Base-by-base conservation (phyloP, 1,140 invertebrate genomes). In the Sarcophaga bullata region DNA sequence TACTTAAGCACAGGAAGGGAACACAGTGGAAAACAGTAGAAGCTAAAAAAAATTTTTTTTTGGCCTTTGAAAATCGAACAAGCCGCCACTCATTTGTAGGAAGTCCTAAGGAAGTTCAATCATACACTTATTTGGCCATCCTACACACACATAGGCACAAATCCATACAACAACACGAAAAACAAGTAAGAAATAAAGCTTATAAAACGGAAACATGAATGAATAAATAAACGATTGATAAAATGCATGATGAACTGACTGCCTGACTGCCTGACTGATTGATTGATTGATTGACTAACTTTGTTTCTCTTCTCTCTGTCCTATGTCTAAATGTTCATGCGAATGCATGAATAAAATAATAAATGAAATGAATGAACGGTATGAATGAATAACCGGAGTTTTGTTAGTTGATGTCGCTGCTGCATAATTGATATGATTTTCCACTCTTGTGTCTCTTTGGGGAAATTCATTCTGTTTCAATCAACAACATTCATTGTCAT, bases 341-440 rank as follows among this genome's bases (percentile, higher is more conserved):
- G 25, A 37, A 37, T 37, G 25, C 4, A 37, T 37, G 25, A 37
- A 37, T 37, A 37, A 37, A 37, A 2, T 2, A 37, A 37, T 37
- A 37, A 37, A 37, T 17, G 62, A 6, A 68, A n/a, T n/a, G 62
- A 68, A 13, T 68, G 17, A 0, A n/a, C 62, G n/a, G 62, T 19
- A 68, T 68, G 62, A 8, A 19, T 6, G n/a, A 17, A 68, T n/a
- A 62, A 62, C 58, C 1, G n/a, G 6, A n/a, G 58, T 62, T 68
- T 68, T n/a, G n/a, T 68, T 68, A 68, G 49, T 78, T 48, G 48
- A 78, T 78, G 75, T 78, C n/a, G n/a, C n/a, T 78, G 48, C 25
- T 78, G 48, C n/a, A 78, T 78, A n/a, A 78, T 78, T 50, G 75
- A 78, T 78, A 48, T 50, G 75, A 78, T 78, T 78, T 78, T 78